These are phyloP conservation scores for Paralvinella palmiformis DNA, from an alignment of 1,140 invertebrate species.

Conservation along the genomic window DNA sequence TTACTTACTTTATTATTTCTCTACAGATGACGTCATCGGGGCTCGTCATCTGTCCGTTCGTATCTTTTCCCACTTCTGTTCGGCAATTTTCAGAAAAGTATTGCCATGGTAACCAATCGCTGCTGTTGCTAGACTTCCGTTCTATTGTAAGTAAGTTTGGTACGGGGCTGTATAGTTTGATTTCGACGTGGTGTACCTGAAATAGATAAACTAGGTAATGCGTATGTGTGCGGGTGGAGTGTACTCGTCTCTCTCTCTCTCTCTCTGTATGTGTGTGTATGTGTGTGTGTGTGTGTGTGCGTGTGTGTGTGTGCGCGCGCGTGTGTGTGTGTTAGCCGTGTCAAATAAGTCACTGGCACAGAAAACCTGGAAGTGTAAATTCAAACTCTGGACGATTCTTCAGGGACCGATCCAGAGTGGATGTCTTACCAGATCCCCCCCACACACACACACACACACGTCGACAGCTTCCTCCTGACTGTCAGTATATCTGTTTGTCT, in stretches of 20 bases:
- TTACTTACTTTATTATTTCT: not conserved
- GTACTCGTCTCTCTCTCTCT: no score
- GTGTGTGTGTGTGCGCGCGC: no score
- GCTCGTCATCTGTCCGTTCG: not conserved
- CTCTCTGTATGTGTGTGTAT: no score
- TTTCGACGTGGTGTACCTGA: not conserved
- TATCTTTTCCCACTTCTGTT: not conserved
- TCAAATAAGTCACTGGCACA: not conserved
- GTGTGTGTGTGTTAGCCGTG: not conserved
- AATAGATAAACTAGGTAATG: not conserved
- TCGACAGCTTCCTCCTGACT: no score
- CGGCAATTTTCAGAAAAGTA: conserved; percentile 1
- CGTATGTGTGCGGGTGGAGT: no score
- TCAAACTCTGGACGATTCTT: no score
- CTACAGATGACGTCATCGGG: not conserved
- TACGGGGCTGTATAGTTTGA: not conserved
- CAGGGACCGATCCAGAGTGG: no score
- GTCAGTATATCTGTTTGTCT: no score
- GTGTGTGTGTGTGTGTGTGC: no score
- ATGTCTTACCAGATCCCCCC: no score
- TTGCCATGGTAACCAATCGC: not conserved
- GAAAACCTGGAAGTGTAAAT: not conserved
- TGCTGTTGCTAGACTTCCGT: not conserved
- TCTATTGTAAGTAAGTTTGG: not conserved
- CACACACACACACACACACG: no score